Base-by-base conservation (phyloP, 2,888 invertebrate genomes). In the Scaptomyza parva region DNA sequence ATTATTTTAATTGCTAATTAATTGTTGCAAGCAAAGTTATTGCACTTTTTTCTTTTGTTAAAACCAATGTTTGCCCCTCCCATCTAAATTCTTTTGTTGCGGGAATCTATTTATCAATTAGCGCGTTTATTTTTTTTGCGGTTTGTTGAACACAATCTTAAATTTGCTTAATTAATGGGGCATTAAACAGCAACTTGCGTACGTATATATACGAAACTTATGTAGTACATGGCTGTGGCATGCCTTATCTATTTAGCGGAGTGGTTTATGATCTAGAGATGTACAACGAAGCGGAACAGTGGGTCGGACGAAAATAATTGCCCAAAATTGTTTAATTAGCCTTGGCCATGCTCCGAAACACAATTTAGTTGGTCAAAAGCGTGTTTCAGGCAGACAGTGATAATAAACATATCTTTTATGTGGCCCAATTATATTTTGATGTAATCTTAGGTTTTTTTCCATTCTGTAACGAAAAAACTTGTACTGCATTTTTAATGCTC, bases 81-180 rank as follows among this genome's bases (percentile, higher is more conserved):
- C 24, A 20, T 11, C 18, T 2, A 0, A 14, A 69, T 5, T 52
- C 70, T 55, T 51, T 58, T 55, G 53, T 43, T 43, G 44, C 9
- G 18, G 12, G 61, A 68, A 84, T 63, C 65, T 60, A 70, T 70
- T 78, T 64, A 85, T 81, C 86, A 81, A 81, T 81, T 85, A 82
- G 76, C 35, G 53, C 33, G 17, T 6, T 24, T 9, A n/a, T 2
- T 24, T 60, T 67, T 51, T 70, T 63, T 77, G 59, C 80, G 69
- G 74, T 53, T 81, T 81, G 82, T 82, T 86, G 57, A 78, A 63
- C 86, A 86, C 71, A 43, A 47, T 52, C 65, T 59, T 63, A 58
- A 68, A 61, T 72, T 65, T 70, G 44, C 48, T 66, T 76, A 82
- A 86, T 83, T 83, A 86, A 82, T 82, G 79, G 70, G 59, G 65